phyloP scores from a whole-genome alignment of 2,888 invertebrate species.

The Melanostoma scalare region DNA sequence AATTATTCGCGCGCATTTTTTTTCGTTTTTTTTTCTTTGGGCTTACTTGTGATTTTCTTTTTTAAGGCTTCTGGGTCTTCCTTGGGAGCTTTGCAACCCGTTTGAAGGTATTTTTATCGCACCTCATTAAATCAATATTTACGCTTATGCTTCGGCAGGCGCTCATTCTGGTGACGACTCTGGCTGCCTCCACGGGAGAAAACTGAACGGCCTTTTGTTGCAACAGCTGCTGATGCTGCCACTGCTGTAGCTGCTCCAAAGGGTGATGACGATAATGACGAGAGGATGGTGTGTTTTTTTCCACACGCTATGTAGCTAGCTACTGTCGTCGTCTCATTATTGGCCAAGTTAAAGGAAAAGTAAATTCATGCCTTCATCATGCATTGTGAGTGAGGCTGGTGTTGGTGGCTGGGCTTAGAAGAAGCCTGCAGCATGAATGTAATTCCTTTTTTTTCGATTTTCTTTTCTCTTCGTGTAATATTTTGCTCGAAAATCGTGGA shows the following conservation, averaged over 20 bases:
- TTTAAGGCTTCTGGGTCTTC: conserved; percentile 16
- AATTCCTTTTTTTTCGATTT: conserved; percentile 2
- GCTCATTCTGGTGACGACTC: conserved; percentile 45
- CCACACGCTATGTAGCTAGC: conserved; percentile 62
- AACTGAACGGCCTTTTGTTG: conserved; percentile 12
- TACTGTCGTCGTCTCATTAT: conserved; percentile 70
- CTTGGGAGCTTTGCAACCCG: conserved; percentile 24
- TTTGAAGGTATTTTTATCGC: conserved; percentile 76
- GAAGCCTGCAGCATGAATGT: conserved; percentile 46
- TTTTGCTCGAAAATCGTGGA: conserved; percentile 64
- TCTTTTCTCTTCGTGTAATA: conserved; percentile 4
- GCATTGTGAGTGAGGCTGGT: conserved; percentile 31
- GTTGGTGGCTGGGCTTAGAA: background rate
- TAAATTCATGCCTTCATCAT: conserved; percentile 64
- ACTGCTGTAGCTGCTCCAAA: conserved; percentile 29
- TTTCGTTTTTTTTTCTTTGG: background rate
- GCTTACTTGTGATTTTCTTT: background rate
- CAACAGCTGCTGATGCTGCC: conserved; percentile 39
- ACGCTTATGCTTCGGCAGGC: conserved; percentile 74
- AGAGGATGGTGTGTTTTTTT: conserved; percentile 42
- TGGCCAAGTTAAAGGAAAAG: conserved; percentile 65
- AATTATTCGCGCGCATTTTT: conserved; percentile 59
- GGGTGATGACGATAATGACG: conserved; percentile 62
- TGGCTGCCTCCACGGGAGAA: conserved; percentile 1
- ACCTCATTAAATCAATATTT: conserved; percentile 79